Evolutionary conservation across 2,888 invertebrate species (phyloP).

Genomic region (Lasioglossum pauxillum): DNA sequence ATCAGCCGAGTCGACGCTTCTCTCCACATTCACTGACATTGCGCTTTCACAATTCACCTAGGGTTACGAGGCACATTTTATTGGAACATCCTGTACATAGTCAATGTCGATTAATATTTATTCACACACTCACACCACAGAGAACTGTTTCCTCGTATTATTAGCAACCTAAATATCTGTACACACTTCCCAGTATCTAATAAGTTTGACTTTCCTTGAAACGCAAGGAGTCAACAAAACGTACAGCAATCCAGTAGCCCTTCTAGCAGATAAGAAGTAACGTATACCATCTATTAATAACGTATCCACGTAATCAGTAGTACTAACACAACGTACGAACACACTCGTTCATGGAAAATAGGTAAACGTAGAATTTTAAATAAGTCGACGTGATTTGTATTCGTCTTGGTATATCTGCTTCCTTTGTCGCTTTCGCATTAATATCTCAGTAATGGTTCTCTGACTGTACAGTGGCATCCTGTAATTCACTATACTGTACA

Average conservation of each 20-base stretch:
- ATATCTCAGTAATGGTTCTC: conserved; percentile 20
- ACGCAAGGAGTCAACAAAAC: conserved; percentile 27
- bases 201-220: not conserved
- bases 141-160: not conserved
- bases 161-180: not conserved
- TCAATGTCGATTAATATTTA: not conserved
- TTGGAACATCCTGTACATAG: conserved; percentile 21
- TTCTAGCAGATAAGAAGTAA: conserved; percentile 36
- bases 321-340: conserved; percentile 46
- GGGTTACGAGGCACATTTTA: conserved; percentile 9
- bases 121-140: not conserved
- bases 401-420: conserved; percentile 36
- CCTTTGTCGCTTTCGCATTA: conserved; percentile 47
- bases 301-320: conserved; percentile 43
- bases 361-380: conserved; percentile 28
- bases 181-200: not conserved
- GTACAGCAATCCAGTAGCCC: conserved; percentile 36
- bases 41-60: conserved; percentile 47
- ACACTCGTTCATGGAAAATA: not conserved
- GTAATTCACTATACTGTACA: conserved; percentile 22
- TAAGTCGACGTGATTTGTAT: conserved; percentile 21
- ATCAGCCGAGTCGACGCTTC: conserved; percentile 59
- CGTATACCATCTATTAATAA: conserved; percentile 20
- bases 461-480: conserved; percentile 42
- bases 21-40: conserved; percentile 46